phyloP scores from a whole-genome alignment of 2,888 invertebrate species.

The Cerastis leucographa region DNA sequence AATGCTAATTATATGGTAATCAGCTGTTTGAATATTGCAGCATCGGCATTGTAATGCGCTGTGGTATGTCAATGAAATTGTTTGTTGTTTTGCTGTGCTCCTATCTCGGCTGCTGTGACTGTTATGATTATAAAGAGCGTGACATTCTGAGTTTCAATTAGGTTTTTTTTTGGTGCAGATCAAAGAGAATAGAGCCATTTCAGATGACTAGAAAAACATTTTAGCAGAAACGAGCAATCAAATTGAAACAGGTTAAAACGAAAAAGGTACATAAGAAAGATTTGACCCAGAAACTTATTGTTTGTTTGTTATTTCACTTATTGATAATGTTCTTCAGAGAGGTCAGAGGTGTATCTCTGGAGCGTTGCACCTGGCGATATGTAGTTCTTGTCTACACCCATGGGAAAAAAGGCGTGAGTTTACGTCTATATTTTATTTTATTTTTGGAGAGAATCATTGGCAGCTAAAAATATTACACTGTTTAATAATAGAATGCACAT shows the following conservation, averaged over 20 bases:
- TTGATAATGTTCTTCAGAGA: neutral
- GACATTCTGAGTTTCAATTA: neutral
- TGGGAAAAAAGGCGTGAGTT: neutral
- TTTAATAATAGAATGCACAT: neutral
- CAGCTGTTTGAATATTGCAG: slow-evolving; percentile 56
- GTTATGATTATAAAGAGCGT: neutral
- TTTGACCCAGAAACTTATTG: neutral
- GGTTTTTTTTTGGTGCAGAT: neutral
- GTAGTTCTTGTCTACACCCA: neutral
- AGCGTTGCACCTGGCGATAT: neutral
- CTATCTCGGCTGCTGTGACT: slow-evolving; percentile 26
- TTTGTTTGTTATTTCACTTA: neutral
- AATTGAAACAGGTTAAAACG: neutral
- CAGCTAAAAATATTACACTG: neutral
- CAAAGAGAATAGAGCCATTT: neutral
- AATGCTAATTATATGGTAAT: slow-evolving; percentile 76
- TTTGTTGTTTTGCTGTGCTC: slow-evolving; percentile 26
- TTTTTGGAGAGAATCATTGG: neutral
- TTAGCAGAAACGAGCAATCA: neutral
- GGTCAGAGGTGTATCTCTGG: neutral
- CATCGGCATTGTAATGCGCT: slow-evolving; percentile 59
- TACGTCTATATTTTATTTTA: neutral
- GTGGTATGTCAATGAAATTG: slow-evolving; percentile 60
- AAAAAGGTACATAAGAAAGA: neutral
- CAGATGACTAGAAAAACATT: neutral